phyloP scores from a whole-genome alignment of 1,140 invertebrate genomes.

The Dufourea novaeangliae region DNA sequence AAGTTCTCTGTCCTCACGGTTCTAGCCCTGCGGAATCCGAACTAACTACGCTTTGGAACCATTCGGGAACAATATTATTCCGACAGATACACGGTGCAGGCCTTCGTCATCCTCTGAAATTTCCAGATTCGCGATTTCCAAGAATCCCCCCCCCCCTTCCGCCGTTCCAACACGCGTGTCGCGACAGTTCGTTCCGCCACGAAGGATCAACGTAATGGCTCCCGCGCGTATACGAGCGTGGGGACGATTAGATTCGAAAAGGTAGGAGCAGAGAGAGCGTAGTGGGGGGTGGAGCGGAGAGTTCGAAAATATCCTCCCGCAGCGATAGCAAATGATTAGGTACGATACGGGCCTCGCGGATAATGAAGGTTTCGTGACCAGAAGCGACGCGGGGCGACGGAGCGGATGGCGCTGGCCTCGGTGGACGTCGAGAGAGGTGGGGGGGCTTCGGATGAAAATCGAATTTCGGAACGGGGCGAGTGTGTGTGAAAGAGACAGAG shows the following conservation, averaged over 20 bases:
- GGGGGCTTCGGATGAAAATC: slow-evolving; percentile 36
- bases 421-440: neutral
- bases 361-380: slow-evolving; percentile 14
- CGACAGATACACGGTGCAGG: too few relatives aligned
- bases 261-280: neutral
- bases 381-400: neutral
- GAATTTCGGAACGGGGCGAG: slow-evolving; percentile 37
- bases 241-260: neutral
- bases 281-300: neutral
- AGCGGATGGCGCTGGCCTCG: slow-evolving; percentile 1
- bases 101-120: too few relatives aligned
- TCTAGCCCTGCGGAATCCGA: too few relatives aligned
- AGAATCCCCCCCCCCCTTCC: neutral
- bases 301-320: neutral
- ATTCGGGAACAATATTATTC: too few relatives aligned
- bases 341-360: slow-evolving; percentile 1
- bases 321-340: slow-evolving; percentile 9
- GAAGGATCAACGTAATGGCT: slow-evolving; percentile 34
- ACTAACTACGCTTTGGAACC: too few relatives aligned
- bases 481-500: too few relatives aligned
- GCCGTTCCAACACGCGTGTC: neutral
- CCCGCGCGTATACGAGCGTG: neutral
- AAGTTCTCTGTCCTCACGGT: too few relatives aligned
- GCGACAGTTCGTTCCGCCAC: slow-evolving; percentile 15
- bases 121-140: neutral